Evolutionary conservation across 2,888 invertebrate species (phyloP).

Genomic region (Pyrrhosoma nymphula): DNA sequence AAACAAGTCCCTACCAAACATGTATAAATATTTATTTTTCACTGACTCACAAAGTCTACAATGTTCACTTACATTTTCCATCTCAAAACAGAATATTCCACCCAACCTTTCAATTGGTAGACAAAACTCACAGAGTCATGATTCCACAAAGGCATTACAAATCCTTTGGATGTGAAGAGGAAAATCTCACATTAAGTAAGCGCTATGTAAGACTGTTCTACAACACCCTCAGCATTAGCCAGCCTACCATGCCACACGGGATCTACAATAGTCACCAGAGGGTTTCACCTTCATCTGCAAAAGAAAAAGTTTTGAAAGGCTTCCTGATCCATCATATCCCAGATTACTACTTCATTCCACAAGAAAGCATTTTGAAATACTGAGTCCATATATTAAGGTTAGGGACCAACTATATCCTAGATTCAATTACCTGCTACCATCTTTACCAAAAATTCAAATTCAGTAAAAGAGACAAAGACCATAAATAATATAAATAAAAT

Average conservation of each 20-base stretch:
- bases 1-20: not conserved
- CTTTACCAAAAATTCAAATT: too few relatives aligned
- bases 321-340: not conserved
- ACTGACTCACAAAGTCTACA: not conserved
- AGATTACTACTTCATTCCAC: not conserved
- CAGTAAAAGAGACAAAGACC: too few relatives aligned
- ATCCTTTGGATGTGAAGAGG: not conserved
- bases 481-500: too few relatives aligned
- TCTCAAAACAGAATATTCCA: not conserved
- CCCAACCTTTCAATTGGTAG: not conserved
- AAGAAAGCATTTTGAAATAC: too few relatives aligned
- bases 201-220: not conserved
- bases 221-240: not conserved
- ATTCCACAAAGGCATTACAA: not conserved
- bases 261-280: constrained; percentile 24
- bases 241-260: constrained; percentile 33
- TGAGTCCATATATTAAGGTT: too few relatives aligned
- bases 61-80: not conserved
- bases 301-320: not conserved
- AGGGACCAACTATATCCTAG: too few relatives aligned
- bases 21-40: not conserved
- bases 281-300: constrained; percentile 25
- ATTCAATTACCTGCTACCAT: too few relatives aligned
- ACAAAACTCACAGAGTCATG: not conserved
- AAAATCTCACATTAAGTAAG: not conserved